Evolutionary conservation across 2,888 invertebrate species (phyloP).

Genomic region (Beris morrisii): DNA sequence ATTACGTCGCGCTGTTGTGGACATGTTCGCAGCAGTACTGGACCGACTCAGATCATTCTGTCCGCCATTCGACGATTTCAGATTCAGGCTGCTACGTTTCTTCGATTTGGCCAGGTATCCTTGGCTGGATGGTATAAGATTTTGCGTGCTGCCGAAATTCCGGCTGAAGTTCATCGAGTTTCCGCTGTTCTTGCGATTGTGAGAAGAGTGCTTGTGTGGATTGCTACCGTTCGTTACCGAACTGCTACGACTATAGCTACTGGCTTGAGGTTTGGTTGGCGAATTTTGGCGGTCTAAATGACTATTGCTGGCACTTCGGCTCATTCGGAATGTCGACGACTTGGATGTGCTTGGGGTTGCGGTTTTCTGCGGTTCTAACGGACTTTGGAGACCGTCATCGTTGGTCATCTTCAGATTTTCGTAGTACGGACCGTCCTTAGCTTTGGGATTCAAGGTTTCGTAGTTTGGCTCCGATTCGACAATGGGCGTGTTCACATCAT

Average conservation of each 20-base stretch:
- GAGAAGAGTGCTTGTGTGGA: constrained; percentile 11
- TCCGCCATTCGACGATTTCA: constrained; percentile 44
- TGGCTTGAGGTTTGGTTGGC: constrained; percentile 40
- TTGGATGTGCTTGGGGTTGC: constrained; percentile 40
- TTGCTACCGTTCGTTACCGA: constrained; percentile 45
- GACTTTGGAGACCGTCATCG: constrained; percentile 9
- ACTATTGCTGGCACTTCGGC: constrained; percentile 49
- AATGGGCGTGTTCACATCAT: constrained; percentile 51
- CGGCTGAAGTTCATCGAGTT: constrained; percentile 50
- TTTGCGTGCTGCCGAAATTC: constrained; percentile 56
- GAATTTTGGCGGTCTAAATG: constrained; percentile 42
- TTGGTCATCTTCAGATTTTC: constrained; percentile 40
- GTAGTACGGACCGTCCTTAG: constrained; percentile 39
- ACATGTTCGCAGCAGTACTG: constrained; percentile 20
- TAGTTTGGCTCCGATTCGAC: constrained; percentile 55
- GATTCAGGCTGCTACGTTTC: constrained; percentile 54
- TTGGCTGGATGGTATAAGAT: constrained; percentile 51
- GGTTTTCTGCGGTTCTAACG: constrained; percentile 22
- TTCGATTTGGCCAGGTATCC: constrained; percentile 53
- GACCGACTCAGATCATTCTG: constrained; percentile 28
- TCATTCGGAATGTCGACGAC: constrained; percentile 43
- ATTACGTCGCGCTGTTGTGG: constrained; percentile 45
- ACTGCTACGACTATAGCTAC: constrained; percentile 50
- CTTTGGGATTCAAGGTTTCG: constrained; percentile 53
- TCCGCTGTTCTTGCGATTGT: constrained; percentile 41